phyloP scores from a whole-genome alignment of 2,113 vertebrate species.

The Heloderma charlesbogerti region DNA sequence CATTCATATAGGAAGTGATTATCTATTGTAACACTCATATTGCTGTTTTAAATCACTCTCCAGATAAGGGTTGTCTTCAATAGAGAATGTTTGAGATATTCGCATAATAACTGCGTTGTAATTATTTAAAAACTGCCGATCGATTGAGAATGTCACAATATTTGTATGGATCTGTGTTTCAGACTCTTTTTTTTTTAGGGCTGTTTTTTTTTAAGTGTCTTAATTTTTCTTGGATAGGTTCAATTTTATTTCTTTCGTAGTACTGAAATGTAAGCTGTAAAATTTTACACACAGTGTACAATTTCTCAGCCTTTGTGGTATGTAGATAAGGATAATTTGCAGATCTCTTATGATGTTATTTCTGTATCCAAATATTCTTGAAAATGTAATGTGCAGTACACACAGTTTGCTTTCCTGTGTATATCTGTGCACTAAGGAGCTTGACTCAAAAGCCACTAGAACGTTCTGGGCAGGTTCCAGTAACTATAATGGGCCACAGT shows the following conservation, averaged over 20 bases:
- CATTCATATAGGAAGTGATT: neutral
- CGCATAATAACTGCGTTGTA: too few species aligned
- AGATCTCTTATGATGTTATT: neutral
- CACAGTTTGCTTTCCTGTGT: neutral
- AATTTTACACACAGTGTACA: neutral
- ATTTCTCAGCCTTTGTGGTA: neutral
- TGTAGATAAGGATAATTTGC: neutral
- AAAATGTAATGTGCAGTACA: neutral
- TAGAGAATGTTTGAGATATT: neutral
- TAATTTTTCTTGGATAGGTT: neutral
- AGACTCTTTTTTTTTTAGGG: too few species aligned
- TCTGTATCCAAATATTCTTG: neutral
- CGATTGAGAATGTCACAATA: too few species aligned
- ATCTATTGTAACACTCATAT: neutral
- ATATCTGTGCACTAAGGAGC: neutral
- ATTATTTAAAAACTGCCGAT: too few species aligned
- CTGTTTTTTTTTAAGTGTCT: neutral
- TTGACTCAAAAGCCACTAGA: neutral
- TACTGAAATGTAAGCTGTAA: too few species aligned
- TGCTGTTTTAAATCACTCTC: neutral
- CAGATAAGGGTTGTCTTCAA: neutral
- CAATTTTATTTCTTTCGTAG: too few species aligned
- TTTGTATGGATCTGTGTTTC: too few species aligned
- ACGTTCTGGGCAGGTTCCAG: neutral
- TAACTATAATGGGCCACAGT: neutral